Conservation (phyloP, 2,888 invertebrate species). For the Scrobipalpa costella region DNA sequence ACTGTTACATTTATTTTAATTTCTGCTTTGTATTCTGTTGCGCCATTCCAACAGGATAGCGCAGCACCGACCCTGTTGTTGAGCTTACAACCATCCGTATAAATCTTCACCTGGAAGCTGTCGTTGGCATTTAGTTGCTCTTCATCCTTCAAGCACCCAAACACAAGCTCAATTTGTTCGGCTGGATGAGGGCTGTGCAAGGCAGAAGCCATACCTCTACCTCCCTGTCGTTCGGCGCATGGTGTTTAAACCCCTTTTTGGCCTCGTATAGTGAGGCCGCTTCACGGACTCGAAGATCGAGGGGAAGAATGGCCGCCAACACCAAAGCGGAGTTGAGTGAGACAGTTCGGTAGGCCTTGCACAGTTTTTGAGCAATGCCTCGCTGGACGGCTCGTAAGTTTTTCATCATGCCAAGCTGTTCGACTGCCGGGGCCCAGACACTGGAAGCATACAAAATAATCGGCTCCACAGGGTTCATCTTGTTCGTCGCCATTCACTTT, state of each 20-base stretch:
- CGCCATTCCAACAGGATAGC: neutral
- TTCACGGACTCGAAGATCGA: slow-evolving; percentile 25
- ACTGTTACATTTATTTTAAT: neutral
- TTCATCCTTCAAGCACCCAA: slow-evolving; percentile 14
- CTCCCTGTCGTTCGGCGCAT: slow-evolving; percentile 29
- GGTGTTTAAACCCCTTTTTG: slow-evolving; percentile 24
- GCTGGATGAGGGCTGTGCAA: slow-evolving; percentile 25
- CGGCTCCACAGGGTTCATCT: slow-evolving; percentile 1
- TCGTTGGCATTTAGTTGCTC: neutral
- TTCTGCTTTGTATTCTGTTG: slow-evolving; percentile 14
- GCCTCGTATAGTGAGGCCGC: slow-evolving; percentile 32
- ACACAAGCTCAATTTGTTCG: neutral
- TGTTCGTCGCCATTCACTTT: neutral
- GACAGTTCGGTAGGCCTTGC: slow-evolving; percentile 30
- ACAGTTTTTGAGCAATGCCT: neutral
- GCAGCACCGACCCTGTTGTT: slow-evolving; percentile 27
- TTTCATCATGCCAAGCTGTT: neutral
- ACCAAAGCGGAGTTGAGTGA: slow-evolving; percentile 29
- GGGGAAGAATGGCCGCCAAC: slow-evolving; percentile 28
- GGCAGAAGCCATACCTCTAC: slow-evolving; percentile 28
- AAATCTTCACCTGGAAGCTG: slow-evolving; percentile 19
- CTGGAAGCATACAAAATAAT: neutral
- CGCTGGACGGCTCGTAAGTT: too few relatives aligned
- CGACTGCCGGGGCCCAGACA: neutral
- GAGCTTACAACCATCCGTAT: slow-evolving; percentile 33